Evolutionary conservation across 2,797 vertebrate species (phyloP).

Genomic region (Trachops cirrhosus): DNA sequence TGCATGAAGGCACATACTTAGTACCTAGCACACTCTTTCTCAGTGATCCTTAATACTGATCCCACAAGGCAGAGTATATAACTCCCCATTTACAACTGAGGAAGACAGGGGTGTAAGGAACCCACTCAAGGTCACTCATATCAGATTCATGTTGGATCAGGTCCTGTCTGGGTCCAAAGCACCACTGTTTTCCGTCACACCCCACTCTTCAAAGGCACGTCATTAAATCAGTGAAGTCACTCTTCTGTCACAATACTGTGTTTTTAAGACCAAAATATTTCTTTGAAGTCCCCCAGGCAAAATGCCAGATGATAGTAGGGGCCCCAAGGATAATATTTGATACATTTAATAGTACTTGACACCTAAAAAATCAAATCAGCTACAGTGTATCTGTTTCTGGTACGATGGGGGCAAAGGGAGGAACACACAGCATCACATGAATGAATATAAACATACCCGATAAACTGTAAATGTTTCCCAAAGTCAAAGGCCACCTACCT

Average conservation of each 20-base stretch:
- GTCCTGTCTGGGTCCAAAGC: background rate
- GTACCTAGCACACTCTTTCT: background rate
- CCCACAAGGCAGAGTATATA: background rate
- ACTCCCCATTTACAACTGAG: background rate
- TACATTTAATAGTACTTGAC: background rate
- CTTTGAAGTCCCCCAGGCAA: background rate
- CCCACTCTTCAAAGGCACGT: background rate
- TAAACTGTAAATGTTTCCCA: background rate
- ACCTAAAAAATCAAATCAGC: background rate
- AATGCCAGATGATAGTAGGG: background rate
- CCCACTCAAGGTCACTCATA: background rate
- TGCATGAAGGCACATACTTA: background rate
- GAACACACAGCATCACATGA: background rate
- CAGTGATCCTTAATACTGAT: background rate
- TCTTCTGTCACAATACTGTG: background rate
- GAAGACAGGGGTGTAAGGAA: background rate
- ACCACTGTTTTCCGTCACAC: background rate
- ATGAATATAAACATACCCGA: background rate
- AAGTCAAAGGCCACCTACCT: conserved; percentile 75
- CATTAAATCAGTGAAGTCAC: background rate
- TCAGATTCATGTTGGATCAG: background rate
- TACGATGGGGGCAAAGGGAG: background rate
- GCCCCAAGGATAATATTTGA: background rate
- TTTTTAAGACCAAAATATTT: background rate
- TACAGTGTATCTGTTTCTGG: background rate